A percentile compares a stretch with the other conserved stretches of the same genome.
Conservation (phyloP, 2,113 vertebrate genomes). For the Anarhynchus alexandrinus region DNA sequence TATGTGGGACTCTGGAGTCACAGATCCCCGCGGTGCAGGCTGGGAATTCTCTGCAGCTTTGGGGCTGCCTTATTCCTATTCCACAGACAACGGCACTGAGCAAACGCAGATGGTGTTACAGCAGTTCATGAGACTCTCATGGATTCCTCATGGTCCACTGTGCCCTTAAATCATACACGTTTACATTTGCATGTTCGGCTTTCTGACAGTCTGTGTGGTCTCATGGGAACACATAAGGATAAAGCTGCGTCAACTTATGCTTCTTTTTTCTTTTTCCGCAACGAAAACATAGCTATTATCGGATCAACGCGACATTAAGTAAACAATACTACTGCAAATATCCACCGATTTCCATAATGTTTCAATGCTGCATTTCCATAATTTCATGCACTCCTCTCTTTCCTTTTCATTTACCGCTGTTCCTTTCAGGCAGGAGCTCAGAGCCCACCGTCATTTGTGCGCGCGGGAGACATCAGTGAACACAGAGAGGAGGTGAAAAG, state of each 20-base stretch:
- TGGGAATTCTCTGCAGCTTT: background rate
- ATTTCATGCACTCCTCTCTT: background rate
- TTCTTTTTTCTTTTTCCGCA: background rate
- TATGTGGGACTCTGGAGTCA: fast-evolving
- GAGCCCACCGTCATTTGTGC: background rate
- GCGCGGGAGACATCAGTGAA: background rate
- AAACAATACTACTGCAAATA: constrained; percentile 34
- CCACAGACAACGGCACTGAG: background rate
- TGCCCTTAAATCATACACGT: background rate
- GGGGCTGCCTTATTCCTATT: background rate
- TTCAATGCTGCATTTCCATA: background rate
- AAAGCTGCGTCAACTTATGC: background rate
- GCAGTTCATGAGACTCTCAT: background rate
- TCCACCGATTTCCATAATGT: background rate
- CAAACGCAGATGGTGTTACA: background rate
- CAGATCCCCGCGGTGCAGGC: fast-evolving
- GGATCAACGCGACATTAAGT: constrained; percentile 7
- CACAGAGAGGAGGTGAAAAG: background rate
- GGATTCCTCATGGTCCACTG: background rate
- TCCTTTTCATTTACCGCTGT: background rate
- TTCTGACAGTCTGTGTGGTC: background rate
- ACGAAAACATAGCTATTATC: constrained; percentile 43
- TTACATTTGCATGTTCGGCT: constrained; percentile 16
- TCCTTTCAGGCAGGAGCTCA: background rate
- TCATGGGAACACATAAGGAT: background rate